These are phyloP conservation scores for Cyphomyrus discorhynchus DNA, from an alignment of 2,113 vertebrate genomes.

Conservation along the genomic window DNA sequence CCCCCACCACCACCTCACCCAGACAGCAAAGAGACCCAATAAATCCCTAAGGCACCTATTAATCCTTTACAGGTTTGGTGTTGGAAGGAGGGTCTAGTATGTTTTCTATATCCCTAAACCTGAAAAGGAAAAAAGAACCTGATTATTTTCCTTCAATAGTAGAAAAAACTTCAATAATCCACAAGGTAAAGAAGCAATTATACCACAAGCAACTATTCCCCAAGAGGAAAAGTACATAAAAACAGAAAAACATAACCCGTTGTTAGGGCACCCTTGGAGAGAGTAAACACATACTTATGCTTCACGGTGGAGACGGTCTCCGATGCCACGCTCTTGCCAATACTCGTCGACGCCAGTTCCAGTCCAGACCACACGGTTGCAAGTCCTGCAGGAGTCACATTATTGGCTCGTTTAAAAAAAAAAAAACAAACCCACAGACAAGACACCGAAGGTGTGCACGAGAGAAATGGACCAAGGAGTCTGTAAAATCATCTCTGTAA, in stretches of 20 bases:
- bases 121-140: conserved; percentile 43
- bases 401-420: not conserved
- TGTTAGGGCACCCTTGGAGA: not conserved
- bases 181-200: not conserved
- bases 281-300: conserved; percentile 75
- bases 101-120: conserved; percentile 60
- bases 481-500: not conserved
- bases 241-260: not conserved
- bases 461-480: not conserved
- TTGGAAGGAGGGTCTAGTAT: conserved; percentile 46
- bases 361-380: conserved; percentile 85
- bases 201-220: not conserved
- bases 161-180: not conserved
- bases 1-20: not conserved
- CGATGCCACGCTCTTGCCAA: conserved; percentile 77
- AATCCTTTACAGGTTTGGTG: conserved; percentile 38
- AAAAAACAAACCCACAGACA: not conserved
- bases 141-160: not conserved
- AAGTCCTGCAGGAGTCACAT: conserved; percentile 61
- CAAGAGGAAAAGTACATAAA: not conserved
- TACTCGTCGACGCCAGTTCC: conserved; percentile 80
- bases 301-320: conserved; percentile 84
- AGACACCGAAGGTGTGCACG: not conserved
- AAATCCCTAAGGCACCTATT: not conserved
- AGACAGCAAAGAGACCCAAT: not conserved